phyloP scores from a whole-genome alignment of 37 sponge, comb jelly and placozoan species.

The Petrosia ficiformis region DNA sequence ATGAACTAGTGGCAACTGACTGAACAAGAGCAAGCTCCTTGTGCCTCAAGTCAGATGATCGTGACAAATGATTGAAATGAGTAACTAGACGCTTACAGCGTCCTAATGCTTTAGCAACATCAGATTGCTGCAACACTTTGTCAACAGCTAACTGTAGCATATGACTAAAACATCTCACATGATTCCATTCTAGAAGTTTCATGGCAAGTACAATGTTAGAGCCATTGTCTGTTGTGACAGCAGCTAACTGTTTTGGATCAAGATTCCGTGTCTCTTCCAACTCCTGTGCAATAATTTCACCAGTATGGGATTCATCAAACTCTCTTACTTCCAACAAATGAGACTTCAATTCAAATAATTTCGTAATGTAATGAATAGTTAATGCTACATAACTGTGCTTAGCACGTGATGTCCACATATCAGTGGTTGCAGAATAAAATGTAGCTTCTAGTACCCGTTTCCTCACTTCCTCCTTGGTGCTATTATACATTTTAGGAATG shows the following conservation, averaged over 20 bases:
- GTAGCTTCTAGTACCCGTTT: neutral
- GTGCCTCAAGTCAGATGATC: conserved; percentile 6
- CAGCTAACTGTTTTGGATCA: neutral
- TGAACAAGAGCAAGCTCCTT: conserved; percentile 7
- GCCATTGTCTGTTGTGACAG: conserved; percentile 21
- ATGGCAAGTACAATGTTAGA: conserved; percentile 19
- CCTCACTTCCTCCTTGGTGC: conserved; percentile 8
- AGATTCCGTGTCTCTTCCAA: neutral
- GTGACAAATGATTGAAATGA: conserved; percentile 17
- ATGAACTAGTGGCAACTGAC: conserved; percentile 35
- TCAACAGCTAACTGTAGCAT: conserved; percentile 19
- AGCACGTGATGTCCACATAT: conserved; percentile 40
- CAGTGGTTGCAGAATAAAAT: conserved; percentile 21
- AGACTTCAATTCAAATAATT: conserved; percentile 1
- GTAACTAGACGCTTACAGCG: conserved; percentile 23
- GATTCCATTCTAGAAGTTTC: conserved; percentile 4
- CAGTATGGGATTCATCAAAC: neutral
- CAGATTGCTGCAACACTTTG: neutral
- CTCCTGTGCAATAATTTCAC: neutral
- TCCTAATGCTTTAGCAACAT: conserved; percentile 19
- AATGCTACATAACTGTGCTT: conserved; percentile 11
- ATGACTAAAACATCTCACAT: conserved; percentile 32
- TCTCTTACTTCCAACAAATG: conserved; percentile 17
- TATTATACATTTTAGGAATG: conserved; percentile 30
- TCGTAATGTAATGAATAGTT: conserved; percentile 33